phyloP scores from a whole-genome alignment of 1,140 invertebrate genomes.

The Diabrotica virgifera region DNA sequence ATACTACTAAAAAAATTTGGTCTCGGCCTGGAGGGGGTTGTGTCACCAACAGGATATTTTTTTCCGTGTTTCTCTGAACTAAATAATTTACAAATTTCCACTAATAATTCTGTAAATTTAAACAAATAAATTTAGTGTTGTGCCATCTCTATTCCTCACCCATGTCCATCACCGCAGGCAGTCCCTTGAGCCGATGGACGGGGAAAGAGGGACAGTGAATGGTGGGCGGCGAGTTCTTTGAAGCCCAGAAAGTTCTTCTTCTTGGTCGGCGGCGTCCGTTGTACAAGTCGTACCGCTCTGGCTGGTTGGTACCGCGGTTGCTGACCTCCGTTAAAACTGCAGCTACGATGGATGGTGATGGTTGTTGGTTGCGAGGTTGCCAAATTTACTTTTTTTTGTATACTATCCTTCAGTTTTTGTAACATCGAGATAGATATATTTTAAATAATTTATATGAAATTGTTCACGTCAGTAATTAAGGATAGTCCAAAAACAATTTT shows the following conservation, averaged over 20 bases:
- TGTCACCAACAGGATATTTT: too few species aligned
- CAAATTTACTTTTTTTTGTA: not conserved
- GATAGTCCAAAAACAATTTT: too few species aligned
- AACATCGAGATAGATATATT: too few species aligned
- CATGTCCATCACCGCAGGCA: conserved; percentile 16
- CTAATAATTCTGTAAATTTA: too few species aligned
- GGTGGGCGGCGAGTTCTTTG: conserved; percentile 37
- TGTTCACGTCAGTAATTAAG: too few species aligned
- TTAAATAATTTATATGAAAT: too few species aligned
- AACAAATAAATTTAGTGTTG: not conserved
- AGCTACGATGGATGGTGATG: conserved; percentile 19
- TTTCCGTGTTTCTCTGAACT: too few species aligned
- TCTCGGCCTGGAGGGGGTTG: too few species aligned
- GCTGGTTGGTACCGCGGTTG: conserved; percentile 35
- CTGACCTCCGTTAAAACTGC: conserved; percentile 26
- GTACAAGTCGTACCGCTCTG: not conserved
- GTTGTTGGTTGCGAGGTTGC: conserved; percentile 4
- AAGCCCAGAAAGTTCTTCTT: conserved; percentile 32
- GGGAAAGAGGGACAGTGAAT: conserved; percentile 20
- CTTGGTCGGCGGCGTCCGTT: not conserved
- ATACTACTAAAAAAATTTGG: too few species aligned
- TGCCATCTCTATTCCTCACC: conserved; percentile 12
- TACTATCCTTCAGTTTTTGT: too few species aligned
- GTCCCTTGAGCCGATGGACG: conserved; percentile 7
- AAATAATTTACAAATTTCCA: too few species aligned